Conservation (phyloP, 1,140 invertebrate genomes). For the Epicauta chinensis region DNA sequence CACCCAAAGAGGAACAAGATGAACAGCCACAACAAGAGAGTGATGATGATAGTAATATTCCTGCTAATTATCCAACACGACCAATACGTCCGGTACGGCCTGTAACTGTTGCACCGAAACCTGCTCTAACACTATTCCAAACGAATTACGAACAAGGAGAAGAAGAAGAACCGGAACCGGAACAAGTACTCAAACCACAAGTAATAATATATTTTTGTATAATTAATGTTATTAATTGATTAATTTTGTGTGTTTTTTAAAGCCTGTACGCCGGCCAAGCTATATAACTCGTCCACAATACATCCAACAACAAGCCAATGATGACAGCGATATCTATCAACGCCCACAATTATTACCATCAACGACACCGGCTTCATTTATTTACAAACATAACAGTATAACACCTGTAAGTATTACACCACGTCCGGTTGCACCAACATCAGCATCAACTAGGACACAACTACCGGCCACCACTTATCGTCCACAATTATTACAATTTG, state of each 20-base stretch:
- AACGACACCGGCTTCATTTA: conserved; percentile 36
- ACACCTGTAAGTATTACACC: conserved; percentile 45
- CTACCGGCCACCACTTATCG: conserved; percentile 60
- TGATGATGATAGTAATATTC: conserved; percentile 54
- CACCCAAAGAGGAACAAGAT: conserved; percentile 59
- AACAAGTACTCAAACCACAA: conserved; percentile 49
- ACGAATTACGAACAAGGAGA: conserved; percentile 54
- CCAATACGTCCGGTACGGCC: conserved; percentile 44
- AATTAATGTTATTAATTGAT: neutral
- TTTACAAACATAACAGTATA: conserved; percentile 43
- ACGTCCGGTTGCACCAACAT: conserved; percentile 42
- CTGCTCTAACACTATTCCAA: conserved; percentile 59
- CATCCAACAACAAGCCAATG: conserved; percentile 27
- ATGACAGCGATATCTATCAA: conserved; percentile 26
- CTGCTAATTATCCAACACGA: conserved; percentile 59
- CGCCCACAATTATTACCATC: conserved; percentile 36
- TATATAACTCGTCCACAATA: conserved; percentile 40
- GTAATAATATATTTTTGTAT: conserved; percentile 25
- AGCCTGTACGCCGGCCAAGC: conserved; percentile 29
- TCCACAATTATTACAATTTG: conserved; percentile 55
- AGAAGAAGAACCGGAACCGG: conserved; percentile 51
- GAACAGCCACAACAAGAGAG: conserved; percentile 21
- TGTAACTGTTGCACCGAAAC: conserved; percentile 44
- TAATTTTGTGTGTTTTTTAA: conserved; percentile 28
- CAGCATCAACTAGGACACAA: conserved; percentile 51